Conservation (phyloP, 2,113 vertebrate genomes). For the Lathamus discolor region DNA sequence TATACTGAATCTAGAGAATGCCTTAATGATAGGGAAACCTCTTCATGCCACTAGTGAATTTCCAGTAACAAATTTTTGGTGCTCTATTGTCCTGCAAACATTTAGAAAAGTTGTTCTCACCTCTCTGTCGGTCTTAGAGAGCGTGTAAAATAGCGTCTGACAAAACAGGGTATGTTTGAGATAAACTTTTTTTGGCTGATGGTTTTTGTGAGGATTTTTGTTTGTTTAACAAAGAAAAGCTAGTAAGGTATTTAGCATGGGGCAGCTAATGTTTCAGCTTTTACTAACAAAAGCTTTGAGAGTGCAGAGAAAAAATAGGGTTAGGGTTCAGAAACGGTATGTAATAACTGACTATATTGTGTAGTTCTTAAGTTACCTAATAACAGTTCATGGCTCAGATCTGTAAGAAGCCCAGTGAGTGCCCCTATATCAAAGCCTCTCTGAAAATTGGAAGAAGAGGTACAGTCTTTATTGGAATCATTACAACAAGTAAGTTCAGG, state of each 20-base stretch:
- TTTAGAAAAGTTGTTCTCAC: not conserved
- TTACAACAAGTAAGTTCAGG: conserved; percentile 76
- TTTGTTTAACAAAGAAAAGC: not conserved
- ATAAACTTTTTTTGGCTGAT: not conserved
- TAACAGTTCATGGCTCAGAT: not conserved
- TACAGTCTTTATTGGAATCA: conserved; percentile 69
- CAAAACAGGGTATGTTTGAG: not conserved
- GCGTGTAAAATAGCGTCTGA: not conserved
- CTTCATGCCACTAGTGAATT: not conserved
- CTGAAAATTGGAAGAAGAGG: conserved; percentile 72
- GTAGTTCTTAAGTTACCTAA: not conserved
- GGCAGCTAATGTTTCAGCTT: not conserved
- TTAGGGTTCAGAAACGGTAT: not conserved
- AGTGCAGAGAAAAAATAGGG: not conserved
- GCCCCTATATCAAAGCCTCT: not conserved
- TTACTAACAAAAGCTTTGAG: not conserved
- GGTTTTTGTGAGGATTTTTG: not conserved
- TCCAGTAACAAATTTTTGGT: not conserved
- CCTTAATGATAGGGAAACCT: not conserved
- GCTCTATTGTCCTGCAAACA: not conserved
- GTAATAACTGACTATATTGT: not conserved
- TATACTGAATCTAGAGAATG: not conserved
- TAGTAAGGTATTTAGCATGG: not conserved
- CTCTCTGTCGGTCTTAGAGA: not conserved
- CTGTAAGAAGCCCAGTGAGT: not conserved